phyloP scores from a whole-genome alignment of 2,888 invertebrate species.

The Acrobeloides nanus region DNA sequence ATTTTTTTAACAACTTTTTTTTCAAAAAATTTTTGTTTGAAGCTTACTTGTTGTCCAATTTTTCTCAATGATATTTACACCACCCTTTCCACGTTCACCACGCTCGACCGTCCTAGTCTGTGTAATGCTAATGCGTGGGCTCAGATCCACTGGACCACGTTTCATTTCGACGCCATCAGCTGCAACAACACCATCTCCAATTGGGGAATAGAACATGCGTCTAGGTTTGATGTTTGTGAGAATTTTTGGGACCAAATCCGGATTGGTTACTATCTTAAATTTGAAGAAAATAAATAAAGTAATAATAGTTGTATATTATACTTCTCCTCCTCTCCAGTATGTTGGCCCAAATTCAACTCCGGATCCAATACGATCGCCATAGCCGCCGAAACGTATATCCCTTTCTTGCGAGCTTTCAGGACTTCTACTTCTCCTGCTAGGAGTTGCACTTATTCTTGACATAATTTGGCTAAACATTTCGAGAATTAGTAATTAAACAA shows the following conservation, averaged over 20 bases:
- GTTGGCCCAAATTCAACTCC: slow-evolving; percentile 46
- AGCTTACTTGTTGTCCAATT: slow-evolving; percentile 33
- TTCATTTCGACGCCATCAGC: slow-evolving; percentile 51
- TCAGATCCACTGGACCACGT: slow-evolving; percentile 42
- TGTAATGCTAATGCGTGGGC: slow-evolving; percentile 46
- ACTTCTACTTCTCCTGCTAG: too few species aligned
- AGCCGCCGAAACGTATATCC: slow-evolving; percentile 46
- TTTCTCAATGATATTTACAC: slow-evolving; percentile 44
- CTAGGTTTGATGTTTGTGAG: slow-evolving; percentile 38
- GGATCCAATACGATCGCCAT: slow-evolving; percentile 49
- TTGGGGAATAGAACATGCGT: slow-evolving; percentile 49
- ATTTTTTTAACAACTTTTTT: background rate
- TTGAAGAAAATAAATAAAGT: background rate
- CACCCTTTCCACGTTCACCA: slow-evolving; percentile 39
- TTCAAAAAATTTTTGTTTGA: background rate
- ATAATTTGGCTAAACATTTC: too few species aligned
- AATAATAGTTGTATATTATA: slow-evolving; percentile 5
- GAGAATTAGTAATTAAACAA: too few species aligned
- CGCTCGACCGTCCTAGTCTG: slow-evolving; percentile 45
- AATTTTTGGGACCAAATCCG: slow-evolving; percentile 28
- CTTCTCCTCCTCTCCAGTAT: slow-evolving; percentile 50
- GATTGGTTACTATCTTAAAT: slow-evolving; percentile 39
- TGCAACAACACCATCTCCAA: slow-evolving; percentile 43
- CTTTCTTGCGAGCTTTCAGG: slow-evolving; percentile 19
- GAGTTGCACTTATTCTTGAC: too few species aligned